phyloP scores from a whole-genome alignment of 2,888 invertebrate species.

The Litoditis marina region DNA sequence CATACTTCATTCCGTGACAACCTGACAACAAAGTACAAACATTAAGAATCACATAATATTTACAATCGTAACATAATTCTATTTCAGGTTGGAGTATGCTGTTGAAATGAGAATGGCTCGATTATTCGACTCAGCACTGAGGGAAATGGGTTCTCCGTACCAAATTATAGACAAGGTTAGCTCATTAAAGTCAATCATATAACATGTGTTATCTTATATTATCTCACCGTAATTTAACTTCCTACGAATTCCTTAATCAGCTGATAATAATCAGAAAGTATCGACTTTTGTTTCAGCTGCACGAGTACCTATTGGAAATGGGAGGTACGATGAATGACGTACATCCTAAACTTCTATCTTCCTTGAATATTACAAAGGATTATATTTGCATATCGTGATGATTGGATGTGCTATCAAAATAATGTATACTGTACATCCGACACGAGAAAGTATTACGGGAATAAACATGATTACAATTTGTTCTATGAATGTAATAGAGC shows the following conservation, averaged over 20 bases:
- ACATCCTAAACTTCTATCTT: constrained; percentile 37
- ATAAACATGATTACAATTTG: too few species aligned
- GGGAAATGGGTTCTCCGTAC: constrained; percentile 19
- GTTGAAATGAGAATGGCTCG: constrained; percentile 18
- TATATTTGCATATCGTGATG: constrained; percentile 16
- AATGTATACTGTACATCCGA: too few species aligned
- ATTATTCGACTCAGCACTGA: constrained; percentile 14
- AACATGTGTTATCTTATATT: constrained; percentile 1
- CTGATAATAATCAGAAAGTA: too few species aligned
- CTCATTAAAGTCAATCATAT: background rate
- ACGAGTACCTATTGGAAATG: constrained; percentile 39
- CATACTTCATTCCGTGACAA: too few species aligned
- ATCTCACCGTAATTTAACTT: too few species aligned
- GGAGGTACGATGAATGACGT: constrained; percentile 38
- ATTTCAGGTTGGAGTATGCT: constrained; percentile 14
- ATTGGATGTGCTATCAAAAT: background rate
- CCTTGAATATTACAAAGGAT: constrained; percentile 14
- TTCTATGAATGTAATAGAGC: too few species aligned
- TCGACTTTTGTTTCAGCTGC: constrained; percentile 22
- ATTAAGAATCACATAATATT: too few species aligned
- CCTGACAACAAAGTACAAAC: too few species aligned
- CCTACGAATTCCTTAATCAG: too few species aligned
- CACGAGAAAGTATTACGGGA: too few species aligned
- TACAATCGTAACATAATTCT: too few species aligned
- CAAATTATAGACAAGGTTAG: constrained; percentile 12